Base-by-base conservation (phyloP, 2,888 invertebrate species). In the Holacanthella duospinosa region DNA sequence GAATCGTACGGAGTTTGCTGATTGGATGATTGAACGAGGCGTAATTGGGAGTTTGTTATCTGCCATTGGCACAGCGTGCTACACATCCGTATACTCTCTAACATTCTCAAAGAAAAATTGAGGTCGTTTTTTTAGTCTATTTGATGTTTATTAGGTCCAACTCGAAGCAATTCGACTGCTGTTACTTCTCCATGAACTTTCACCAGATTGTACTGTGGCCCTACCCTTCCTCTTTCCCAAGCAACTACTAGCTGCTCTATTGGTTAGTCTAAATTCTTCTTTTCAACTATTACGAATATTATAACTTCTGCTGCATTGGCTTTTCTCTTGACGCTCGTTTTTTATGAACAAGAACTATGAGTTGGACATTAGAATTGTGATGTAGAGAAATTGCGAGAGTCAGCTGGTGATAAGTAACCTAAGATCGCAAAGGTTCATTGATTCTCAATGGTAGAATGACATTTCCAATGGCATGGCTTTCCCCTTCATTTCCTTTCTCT, bases 1-100 rank as follows among this genome's bases (percentile, higher is more conserved):
- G 21, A 68, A 64, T 55, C 64, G 66, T 28, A 60, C 66, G 6
- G 64, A 68, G 2, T 60, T 66, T 2, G 64, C 55, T 2, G 65
- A 65, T 29, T 59, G 62, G 62, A 43, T 65, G 55, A 56, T 62
- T n/a, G 59, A 62, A 29, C 55, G 59, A 43, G 65, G 65, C 3
- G 28, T 65, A 4, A 55, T 65, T 29, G 65, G 65, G n/a, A 60
- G 57, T 56, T 29, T 55, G 24, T 27, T 65, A 21, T 44, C 62
- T 2, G 62, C 59, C 4, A 55, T 65, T 21, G 65, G 65, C 21
- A 62, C 61, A 1, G 44, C 57, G 3, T 59, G 62, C 2, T 55
- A 60, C 27, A 21, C 44, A 1, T 55, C 36, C 36, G 36, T 36
- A 36, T 12, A 16, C 36, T 36, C 36, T 36, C 36, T 16, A 12